A percentile compares a stretch with the other conserved stretches of the same genome.
Conservation (phyloP, 2,797 vertebrate species). For the Eutrigla gurnardus region DNA sequence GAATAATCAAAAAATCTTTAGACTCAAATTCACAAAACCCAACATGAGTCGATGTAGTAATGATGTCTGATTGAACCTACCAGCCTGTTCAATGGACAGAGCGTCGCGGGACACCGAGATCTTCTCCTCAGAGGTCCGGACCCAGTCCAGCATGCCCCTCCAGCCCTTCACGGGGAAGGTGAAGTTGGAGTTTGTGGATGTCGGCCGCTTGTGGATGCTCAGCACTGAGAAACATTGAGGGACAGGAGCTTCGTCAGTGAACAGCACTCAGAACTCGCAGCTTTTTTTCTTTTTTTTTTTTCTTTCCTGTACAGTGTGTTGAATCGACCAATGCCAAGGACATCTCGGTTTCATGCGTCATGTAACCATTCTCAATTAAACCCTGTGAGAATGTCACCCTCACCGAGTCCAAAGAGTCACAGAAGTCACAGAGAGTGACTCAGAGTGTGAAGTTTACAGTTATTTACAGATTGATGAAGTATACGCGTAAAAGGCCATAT, state of each 20-base stretch:
- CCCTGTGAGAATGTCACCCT: constrained; percentile 49
- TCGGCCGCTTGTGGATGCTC: constrained; percentile 95
- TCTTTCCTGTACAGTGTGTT: background rate
- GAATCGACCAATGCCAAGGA: constrained; percentile 20
- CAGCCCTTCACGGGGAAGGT: constrained; percentile 97
- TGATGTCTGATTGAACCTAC: constrained; percentile 71
- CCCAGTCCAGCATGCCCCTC: constrained; percentile 96
- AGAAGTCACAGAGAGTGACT: constrained; percentile 35
- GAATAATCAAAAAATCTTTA: constrained; percentile 47
- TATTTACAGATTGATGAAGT: constrained; percentile 31
- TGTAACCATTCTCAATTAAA: constrained; percentile 28
- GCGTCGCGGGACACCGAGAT: constrained; percentile 93
- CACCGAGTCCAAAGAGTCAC: constrained; percentile 4
- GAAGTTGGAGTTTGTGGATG: constrained; percentile 89
- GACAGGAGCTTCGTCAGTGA: constrained; percentile 31
- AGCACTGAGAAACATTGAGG: constrained; percentile 76
- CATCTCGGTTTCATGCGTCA: constrained; percentile 44
- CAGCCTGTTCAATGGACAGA: constrained; percentile 89
- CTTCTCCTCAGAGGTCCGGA: constrained; percentile 94
- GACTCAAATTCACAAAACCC: background rate
- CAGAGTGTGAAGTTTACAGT: constrained; percentile 33
- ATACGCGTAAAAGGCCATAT: constrained; percentile 28
- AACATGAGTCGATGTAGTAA: background rate
- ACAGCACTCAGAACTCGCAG: constrained; percentile 11
- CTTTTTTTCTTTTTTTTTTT: background rate